Conservation (phyloP, 2,888 invertebrate genomes). For the Eupsilia transversa region DNA sequence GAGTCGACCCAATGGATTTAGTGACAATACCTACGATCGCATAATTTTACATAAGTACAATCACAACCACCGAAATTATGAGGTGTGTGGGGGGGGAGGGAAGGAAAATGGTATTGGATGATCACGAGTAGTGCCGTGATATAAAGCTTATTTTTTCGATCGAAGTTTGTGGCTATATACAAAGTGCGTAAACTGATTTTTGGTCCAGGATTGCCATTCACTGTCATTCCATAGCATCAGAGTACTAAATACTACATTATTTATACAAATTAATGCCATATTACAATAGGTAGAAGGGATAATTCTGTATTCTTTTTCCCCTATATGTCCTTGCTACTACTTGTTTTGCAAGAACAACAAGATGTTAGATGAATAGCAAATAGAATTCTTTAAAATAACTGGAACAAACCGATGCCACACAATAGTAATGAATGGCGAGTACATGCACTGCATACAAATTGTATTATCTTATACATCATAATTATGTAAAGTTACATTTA, state of each 20-base stretch:
- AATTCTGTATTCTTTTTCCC: conserved; percentile 3
- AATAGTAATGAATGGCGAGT: conserved; percentile 39
- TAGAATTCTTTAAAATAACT: conserved; percentile 38
- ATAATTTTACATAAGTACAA: conserved; percentile 39
- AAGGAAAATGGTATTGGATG: background rate
- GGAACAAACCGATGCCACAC: conserved; percentile 24
- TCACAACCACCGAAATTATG: background rate
- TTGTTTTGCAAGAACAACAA: conserved; percentile 3
- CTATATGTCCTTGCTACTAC: conserved; percentile 25
- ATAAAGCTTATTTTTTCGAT: conserved; percentile 19
- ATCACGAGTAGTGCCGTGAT: background rate
- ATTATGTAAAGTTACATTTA: conserved; percentile 29
- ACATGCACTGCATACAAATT: conserved; percentile 43
- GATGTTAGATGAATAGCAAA: conserved; percentile 33
- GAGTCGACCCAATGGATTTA: background rate
- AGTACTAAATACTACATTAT: conserved; percentile 4
- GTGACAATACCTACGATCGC: background rate
- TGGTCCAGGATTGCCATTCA: background rate
- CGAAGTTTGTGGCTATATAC: background rate
- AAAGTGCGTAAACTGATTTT: background rate
- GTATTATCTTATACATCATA: conserved; percentile 42
- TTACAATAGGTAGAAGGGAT: background rate
- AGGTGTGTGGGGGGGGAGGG: background rate
- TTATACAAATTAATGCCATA: background rate
- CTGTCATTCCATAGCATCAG: background rate